Evolutionary conservation across 2,888 invertebrate genomes (phyloP).

Genomic region (Microdon myrmicae): DNA sequence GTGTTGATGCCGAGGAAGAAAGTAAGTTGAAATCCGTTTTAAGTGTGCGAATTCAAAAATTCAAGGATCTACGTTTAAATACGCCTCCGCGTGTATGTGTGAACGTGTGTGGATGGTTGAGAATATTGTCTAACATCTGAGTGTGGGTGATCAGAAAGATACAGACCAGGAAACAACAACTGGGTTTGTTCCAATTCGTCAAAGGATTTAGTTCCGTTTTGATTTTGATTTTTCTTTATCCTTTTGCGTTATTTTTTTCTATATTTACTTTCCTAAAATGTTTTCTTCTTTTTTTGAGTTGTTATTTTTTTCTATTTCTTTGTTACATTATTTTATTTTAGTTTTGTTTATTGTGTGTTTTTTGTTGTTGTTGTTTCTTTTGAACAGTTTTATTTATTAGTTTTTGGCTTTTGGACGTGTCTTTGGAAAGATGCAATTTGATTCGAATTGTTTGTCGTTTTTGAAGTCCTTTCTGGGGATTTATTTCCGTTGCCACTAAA

Average conservation of each 20-base stretch:
- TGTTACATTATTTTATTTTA: conserved; percentile 14
- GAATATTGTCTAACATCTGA: too few species aligned
- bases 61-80: conserved; percentile 18
- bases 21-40: conserved; percentile 72
- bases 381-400: background rate
- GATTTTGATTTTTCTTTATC: conserved; percentile 7
- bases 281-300: background rate
- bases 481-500: conserved; percentile 11
- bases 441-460: conserved; percentile 2
- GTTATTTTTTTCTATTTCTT: conserved; percentile 12
- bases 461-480: background rate
- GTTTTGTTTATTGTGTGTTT: conserved; percentile 2
- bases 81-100: background rate
- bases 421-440: conserved; percentile 4
- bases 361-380: background rate
- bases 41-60: conserved; percentile 46
- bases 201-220: conserved; percentile 24
- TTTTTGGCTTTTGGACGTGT: conserved; percentile 7
- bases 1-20: conserved; percentile 80
- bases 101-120: conserved; percentile 1
- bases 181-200: conserved; percentile 25
- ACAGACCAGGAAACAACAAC: conserved; percentile 13
- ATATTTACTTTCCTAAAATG: conserved; percentile 2
- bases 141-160: conserved; percentile 6
- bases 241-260: conserved; percentile 13